Conservation (phyloP, 2,797 vertebrate genomes). For the Gephyroberyx darwinii region DNA sequence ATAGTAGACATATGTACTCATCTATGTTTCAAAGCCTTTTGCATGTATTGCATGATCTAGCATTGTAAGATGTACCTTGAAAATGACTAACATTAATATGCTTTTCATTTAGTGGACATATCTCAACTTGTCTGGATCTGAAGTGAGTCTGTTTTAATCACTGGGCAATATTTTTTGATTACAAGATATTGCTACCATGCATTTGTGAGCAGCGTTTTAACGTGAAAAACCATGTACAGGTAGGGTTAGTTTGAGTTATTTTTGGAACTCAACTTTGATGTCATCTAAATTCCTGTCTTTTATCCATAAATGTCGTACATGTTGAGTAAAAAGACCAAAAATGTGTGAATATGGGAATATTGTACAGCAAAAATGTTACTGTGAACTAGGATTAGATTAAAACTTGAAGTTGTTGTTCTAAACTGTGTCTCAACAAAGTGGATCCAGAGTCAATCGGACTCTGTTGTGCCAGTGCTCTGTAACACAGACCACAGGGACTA, state of each 20-base stretch:
- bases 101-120: slow-evolving; percentile 40
- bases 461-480: slow-evolving; percentile 54
- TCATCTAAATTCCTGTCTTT: slow-evolving; percentile 26
- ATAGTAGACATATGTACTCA: slow-evolving; percentile 26
- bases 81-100: slow-evolving; percentile 37
- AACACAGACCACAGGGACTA: slow-evolving; percentile 42
- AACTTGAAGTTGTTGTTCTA: slow-evolving; percentile 41
- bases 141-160: slow-evolving; percentile 20
- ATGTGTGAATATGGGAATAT: slow-evolving; percentile 50
- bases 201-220: slow-evolving; percentile 27
- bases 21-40: slow-evolving; percentile 60
- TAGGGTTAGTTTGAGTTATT: slow-evolving; percentile 26
- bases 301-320: slow-evolving; percentile 36
- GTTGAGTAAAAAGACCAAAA: slow-evolving; percentile 34
- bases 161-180: slow-evolving; percentile 34
- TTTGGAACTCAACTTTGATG: slow-evolving; percentile 21
- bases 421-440: slow-evolving; percentile 23
- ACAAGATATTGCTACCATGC: slow-evolving; percentile 11
- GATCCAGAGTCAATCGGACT: slow-evolving; percentile 38
- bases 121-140: slow-evolving; percentile 29
- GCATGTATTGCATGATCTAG: slow-evolving; percentile 76
- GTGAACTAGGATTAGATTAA: slow-evolving; percentile 64
- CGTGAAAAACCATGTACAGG: slow-evolving; percentile 35
- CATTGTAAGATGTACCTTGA: slow-evolving; percentile 46
- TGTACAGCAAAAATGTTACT: slow-evolving; percentile 60